phyloP scores from a whole-genome alignment of 2,888 invertebrate genomes.

The Ochropleura leucogaster region DNA sequence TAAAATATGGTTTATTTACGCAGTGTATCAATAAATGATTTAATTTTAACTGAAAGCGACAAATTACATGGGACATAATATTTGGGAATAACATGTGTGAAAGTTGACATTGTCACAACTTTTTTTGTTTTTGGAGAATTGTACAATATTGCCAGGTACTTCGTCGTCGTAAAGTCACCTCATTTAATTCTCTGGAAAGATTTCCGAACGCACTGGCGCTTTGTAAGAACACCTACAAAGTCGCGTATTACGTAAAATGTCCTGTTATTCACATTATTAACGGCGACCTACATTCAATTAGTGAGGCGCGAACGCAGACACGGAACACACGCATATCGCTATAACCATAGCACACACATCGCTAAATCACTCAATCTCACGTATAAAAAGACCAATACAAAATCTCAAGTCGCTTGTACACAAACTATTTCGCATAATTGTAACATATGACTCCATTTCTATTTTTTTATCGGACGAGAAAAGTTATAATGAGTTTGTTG shows the following conservation, averaged over 20 bases:
- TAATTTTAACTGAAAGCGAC: not conserved
- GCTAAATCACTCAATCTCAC: slow-evolving; percentile 73
- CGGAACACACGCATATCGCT: slow-evolving; percentile 51
- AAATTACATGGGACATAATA: too few species aligned
- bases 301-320: slow-evolving; percentile 57
- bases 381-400: slow-evolving; percentile 70
- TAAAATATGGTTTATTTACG: not conserved
- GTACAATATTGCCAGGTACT: not conserved
- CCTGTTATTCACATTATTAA: slow-evolving; percentile 59
- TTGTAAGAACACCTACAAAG: slow-evolving; percentile 5
- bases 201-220: not conserved
- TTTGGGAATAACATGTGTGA: not conserved
- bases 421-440: slow-evolving; percentile 75
- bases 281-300: slow-evolving; percentile 62
- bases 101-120: not conserved
- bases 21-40: not conserved
- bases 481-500: slow-evolving; percentile 87
- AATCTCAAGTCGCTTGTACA: slow-evolving; percentile 66
- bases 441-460: slow-evolving; percentile 85
- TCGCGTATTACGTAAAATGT: slow-evolving; percentile 42
- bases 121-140: not conserved
- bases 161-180: not conserved
- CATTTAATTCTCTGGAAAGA: slow-evolving; percentile 3
- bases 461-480: slow-evolving; percentile 86
- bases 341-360: slow-evolving; percentile 61